Evolutionary conservation across 1,140 invertebrate species (phyloP), one percentile per base, ranked within the genome.

Genomic region (Ceratina australensis): DNA sequence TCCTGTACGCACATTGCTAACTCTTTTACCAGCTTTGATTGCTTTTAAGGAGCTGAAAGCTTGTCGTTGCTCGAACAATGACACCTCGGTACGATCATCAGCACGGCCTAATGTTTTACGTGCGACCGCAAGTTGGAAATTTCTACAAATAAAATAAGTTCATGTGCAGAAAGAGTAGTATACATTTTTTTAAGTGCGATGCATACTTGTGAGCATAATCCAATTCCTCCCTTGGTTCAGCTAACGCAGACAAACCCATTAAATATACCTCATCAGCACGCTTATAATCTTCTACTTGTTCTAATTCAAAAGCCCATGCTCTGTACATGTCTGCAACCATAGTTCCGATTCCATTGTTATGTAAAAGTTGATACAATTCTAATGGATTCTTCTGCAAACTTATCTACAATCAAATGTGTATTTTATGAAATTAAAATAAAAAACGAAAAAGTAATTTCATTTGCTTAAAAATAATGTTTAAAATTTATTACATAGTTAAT

Each of bases 401-500:
- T 92, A 96, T 95, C 96, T 96, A 79, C 91, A 93, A 52, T 0
- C 57, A 90, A 87, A 85, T 18, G 33, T 50, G 18, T 26, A 33
- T 79, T 64, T 42, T 66, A 15, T 57, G 24, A 18, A 12, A 72
- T 13, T 47, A 8, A 28, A 20, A n/a, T n/a, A n/a, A n/a, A n/a
- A n/a, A n/a, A n/a, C n/a, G 56, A n/a, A 0, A 5, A 18, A 13
- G 13, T 3, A 56, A n/a, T 52, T 18, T 22, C 3, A 49, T 20
- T 10, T 18, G 0, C 0, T 15, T 3, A 56, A 1, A 78, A 61
- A 15, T 42, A n/a, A 16, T 24, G 26, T 94, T 96, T 95, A 20
- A 64, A 28, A 56, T 47, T 64, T 94, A 96, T 95, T 93, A 98
- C 97, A 94, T 96, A 98, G 95, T 98, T 98, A 49, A 98, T 96